Percentiles rank a stretch among this genome's conserved stretches.
Evolutionary conservation across 1,140 invertebrate genomes (phyloP).

Genomic region (Lineus longissimus): DNA sequence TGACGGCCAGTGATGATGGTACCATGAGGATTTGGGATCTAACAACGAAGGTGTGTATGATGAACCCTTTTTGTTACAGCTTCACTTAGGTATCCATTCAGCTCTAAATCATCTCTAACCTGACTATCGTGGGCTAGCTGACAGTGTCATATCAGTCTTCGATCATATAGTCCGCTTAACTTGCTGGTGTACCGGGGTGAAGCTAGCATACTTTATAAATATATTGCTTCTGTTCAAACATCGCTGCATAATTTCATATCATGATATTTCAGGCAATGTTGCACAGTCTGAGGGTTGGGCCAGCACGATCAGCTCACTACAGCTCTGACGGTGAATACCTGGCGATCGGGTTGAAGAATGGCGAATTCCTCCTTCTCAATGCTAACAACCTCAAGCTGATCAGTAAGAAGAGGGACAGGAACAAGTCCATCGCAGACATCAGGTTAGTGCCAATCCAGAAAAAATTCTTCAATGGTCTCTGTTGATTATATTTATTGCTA

Average conservation of each 20-base stretch:
- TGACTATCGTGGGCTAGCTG: too few species aligned
- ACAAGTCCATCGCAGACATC: constrained; percentile 45
- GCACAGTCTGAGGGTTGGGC: constrained; percentile 36
- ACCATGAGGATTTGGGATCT: constrained; percentile 51
- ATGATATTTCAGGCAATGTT: constrained; percentile 34
- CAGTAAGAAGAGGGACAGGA: constrained; percentile 42
- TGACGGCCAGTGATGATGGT: constrained; percentile 52
- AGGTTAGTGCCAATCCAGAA: constrained; percentile 36
- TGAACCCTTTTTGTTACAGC: not conserved
- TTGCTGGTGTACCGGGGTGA: too few species aligned
- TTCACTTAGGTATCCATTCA: not conserved
- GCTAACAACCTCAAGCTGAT: constrained; percentile 39
- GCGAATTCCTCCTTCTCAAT: constrained; percentile 44
- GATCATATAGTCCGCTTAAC: too few species aligned
- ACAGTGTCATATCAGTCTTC: too few species aligned
- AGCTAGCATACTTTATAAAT: too few species aligned
- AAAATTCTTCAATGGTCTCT: too few species aligned
- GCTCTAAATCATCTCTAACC: not conserved
- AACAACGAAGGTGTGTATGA: constrained; percentile 12
- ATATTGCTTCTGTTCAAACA: not conserved
- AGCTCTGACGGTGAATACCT: constrained; percentile 49
- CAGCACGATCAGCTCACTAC: constrained; percentile 42
- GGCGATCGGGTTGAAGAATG: constrained; percentile 51
- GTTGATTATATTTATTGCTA: not conserved
- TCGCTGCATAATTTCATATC: too few species aligned